Evolutionary conservation across 2,888 invertebrate species (phyloP), one percentile per base, ranked within the genome.

Genomic region (Scaptomyza cyrtandrae): DNA sequence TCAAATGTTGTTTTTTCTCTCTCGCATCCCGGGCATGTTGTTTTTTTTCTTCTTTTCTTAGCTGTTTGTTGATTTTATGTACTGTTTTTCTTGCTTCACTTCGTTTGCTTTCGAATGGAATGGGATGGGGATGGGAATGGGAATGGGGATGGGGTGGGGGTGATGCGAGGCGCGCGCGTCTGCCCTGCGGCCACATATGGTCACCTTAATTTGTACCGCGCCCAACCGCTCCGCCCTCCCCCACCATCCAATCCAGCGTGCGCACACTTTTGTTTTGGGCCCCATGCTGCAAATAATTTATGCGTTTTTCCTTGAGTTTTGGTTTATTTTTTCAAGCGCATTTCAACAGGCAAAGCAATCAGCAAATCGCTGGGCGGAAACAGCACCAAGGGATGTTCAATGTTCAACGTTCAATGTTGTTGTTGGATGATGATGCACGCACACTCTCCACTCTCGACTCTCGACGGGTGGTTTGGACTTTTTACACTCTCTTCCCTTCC

Each of bases 1-100:
- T 66, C 69, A 61, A 68, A 68, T 82, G 49, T 64, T 67, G 52
- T 33, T 62, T 75, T 46, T 69, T 59, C 45, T 60, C 41, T 52
- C 48, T 62, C 56, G 57, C 64, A 59, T 52, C 39, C 64, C 59
- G n/a, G 71, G 66, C 58, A 60, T 60, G 48, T 61, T 67, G 57
- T 62, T 56, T 54, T 67, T 60, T 62, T 56, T 54, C 2, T 66
- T 61, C 64, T 60, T 62, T 56, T 50, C 24, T 50, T 66, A 16
- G 75, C 71, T 86, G 81, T 86, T 85, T 85, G 82, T 86, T 85
- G 87, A 85, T 85, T 85, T 86, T 84, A 82, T 86, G 78, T 78
- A 84, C 87, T 85, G 82, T 80, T 86, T 85, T 86, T 84, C 81
- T 80, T 75, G 80, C 80, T 80, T 85, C 82, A 82, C 82, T 85